Conservation (phyloP, 2,888 invertebrate genomes). For the Microdon myrmicae region DNA sequence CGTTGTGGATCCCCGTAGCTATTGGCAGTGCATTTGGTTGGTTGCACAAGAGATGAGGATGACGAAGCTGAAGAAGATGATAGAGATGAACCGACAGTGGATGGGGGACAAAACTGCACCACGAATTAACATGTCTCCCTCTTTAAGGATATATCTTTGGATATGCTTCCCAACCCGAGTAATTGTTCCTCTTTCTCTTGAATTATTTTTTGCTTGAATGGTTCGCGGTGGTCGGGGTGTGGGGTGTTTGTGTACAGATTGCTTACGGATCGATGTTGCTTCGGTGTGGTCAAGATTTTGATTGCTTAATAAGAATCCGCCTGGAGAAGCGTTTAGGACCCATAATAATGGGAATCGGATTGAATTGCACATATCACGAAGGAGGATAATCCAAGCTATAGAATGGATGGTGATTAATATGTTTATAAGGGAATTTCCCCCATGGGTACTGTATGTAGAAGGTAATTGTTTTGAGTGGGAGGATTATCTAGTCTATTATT, state of each 20-base stretch:
- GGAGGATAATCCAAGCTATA: too few species aligned
- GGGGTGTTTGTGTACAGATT: too few species aligned
- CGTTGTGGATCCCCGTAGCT: neutral
- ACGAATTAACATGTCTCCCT: constrained; percentile 51
- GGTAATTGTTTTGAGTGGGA: too few species aligned
- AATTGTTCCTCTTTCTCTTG: too few species aligned
- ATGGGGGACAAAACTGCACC: constrained; percentile 48
- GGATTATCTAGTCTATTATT: too few species aligned
- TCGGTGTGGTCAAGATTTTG: constrained; percentile 51
- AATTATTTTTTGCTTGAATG: too few species aligned
- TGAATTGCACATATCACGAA: constrained; percentile 33
- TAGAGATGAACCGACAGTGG: constrained; percentile 5
- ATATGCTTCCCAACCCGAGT: too few species aligned
- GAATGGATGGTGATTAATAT: too few species aligned
- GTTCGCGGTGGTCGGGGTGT: too few species aligned
- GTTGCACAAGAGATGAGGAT: constrained; percentile 34
- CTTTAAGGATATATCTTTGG: constrained; percentile 44
- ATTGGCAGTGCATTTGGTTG: neutral
- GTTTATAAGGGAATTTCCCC: too few species aligned
- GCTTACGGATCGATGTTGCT: too few species aligned
- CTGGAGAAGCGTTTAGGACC: constrained; percentile 43
- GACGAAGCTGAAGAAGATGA: neutral
- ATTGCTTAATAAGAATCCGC: constrained; percentile 50
- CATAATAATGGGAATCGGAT: constrained; percentile 38
- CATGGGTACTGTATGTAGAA: too few species aligned